Conservation (phyloP, 2,888 invertebrate species). For the Brachypalpus laphriformis region DNA sequence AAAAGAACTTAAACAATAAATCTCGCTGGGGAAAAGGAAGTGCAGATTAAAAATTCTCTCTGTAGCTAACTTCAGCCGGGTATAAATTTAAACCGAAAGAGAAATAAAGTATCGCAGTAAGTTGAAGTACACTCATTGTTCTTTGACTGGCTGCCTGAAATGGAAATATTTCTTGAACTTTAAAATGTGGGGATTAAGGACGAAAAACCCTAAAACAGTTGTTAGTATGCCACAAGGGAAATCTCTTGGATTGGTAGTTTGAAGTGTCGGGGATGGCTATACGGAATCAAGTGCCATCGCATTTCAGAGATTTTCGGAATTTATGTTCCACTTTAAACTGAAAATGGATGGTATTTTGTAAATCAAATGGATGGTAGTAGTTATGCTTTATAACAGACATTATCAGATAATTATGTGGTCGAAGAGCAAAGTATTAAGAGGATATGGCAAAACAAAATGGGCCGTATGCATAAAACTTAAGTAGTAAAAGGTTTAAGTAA, state of each 20-base stretch:
- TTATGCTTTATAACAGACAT: background rate
- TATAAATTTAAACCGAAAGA: background rate
- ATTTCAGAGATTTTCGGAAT: background rate
- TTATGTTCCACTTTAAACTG: background rate
- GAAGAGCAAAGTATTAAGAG: too few species aligned
- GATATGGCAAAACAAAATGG: too few species aligned
- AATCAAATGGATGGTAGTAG: background rate
- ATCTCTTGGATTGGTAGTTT: background rate
- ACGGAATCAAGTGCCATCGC: background rate
- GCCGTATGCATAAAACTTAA: too few species aligned
- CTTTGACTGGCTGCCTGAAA: background rate
- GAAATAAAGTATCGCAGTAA: background rate
- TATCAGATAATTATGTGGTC: background rate
- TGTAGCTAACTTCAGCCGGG: background rate
- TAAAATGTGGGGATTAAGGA: background rate
- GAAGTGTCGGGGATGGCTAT: background rate
- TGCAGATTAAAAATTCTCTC: background rate
- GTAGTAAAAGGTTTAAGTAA: too few species aligned
- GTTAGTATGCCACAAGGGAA: background rate
- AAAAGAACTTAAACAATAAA: conserved; percentile 5
- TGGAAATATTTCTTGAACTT: background rate
- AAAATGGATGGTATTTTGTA: background rate
- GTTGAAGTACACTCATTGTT: background rate
- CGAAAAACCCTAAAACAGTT: background rate
- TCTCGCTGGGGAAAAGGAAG: background rate